Evolutionary conservation across 2,888 invertebrate genomes (phyloP).

Genomic region (Nudaria mundana): DNA sequence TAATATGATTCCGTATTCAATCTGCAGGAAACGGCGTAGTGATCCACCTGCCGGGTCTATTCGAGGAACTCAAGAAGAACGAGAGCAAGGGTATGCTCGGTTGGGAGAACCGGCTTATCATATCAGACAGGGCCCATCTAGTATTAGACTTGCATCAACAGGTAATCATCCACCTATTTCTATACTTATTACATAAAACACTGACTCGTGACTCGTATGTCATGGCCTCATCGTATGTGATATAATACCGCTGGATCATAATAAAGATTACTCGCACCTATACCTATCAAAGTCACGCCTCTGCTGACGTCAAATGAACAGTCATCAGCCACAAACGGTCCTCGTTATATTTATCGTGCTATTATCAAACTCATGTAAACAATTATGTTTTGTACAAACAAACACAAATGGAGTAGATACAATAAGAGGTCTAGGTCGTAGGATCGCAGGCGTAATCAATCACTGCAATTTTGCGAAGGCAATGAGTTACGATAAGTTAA

Average conservation of each 20-base stretch:
- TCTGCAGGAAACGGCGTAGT: slow-evolving; percentile 97
- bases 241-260: no score
- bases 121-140: slow-evolving; percentile 97
- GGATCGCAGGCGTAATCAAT: no score
- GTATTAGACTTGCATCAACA: slow-evolving; percentile 96
- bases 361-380: background rate
- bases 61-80: slow-evolving; percentile 96
- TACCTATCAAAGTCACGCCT: slow-evolving; percentile 2
- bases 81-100: slow-evolving; percentile 92
- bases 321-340: background rate
- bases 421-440: no score
- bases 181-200: no score
- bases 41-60: slow-evolving; percentile 96
- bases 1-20: background rate
- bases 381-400: no score
- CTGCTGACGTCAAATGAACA: background rate
- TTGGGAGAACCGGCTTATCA: slow-evolving; percentile 91
- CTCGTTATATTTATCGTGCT: background rate
- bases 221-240: background rate
- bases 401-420: no score
- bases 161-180: no score
- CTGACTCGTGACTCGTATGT: no score
- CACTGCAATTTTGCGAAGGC: no score
- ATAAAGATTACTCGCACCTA: background rate
- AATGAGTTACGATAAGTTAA: no score